Conservation (phyloP, 2,888 invertebrate species). For the Ophion ellenae region DNA sequence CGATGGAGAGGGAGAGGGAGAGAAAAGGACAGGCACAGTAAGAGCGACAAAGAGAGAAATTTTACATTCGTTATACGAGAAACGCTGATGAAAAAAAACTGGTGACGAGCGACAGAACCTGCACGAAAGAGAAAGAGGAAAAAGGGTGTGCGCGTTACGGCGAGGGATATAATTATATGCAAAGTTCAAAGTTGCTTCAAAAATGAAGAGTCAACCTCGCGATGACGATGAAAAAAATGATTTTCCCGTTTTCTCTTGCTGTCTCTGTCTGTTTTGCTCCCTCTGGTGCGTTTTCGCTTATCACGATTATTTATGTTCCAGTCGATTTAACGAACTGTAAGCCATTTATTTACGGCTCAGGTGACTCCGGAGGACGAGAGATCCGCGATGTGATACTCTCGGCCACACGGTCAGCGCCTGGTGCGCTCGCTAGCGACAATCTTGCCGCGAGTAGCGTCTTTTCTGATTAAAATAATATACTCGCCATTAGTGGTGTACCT, state of each 20-base stretch:
- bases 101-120: constrained; percentile 41
- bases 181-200: constrained; percentile 57
- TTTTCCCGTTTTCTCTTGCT: constrained; percentile 38
- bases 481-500: constrained; percentile 65
- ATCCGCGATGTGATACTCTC: constrained; percentile 54
- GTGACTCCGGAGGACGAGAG: constrained; percentile 38
- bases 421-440: constrained; percentile 15
- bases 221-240: constrained; percentile 15
- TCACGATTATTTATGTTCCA: constrained; percentile 64
- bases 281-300: constrained; percentile 55
- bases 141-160: constrained; percentile 4
- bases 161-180: constrained; percentile 45
- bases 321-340: constrained; percentile 67
- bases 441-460: constrained; percentile 46
- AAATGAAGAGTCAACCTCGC: constrained; percentile 39
- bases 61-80: constrained; percentile 48
- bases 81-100: constrained; percentile 50
- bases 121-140: neutral
- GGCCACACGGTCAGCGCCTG: constrained; percentile 52
- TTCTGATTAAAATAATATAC: constrained; percentile 65
- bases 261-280: constrained; percentile 1
- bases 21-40: neutral
- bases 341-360: constrained; percentile 65
- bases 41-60: neutral
- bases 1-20: constrained; percentile 4